Conservation (phyloP, 2,113 vertebrate species). For the Lota lota region DNA sequence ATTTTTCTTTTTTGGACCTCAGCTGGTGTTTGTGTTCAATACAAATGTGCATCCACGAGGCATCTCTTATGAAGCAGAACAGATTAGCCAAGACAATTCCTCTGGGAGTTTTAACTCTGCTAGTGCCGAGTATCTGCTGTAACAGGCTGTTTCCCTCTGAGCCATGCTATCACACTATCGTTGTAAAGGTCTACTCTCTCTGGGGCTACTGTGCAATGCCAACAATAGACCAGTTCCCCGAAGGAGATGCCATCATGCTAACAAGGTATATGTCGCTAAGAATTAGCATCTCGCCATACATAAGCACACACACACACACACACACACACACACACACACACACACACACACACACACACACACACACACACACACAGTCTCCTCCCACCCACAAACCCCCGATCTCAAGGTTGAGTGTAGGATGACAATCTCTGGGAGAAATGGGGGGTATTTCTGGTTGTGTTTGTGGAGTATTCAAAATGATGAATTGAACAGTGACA, state of each 20-base stretch:
- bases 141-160: not conserved
- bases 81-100: not conserved
- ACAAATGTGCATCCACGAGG: too few relatives aligned
- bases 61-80: too few relatives aligned
- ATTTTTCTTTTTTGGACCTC: too few relatives aligned
- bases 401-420: not conserved
- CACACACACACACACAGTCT: not conserved
- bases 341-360: not conserved
- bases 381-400: conserved; percentile 10
- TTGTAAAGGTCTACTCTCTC: conserved; percentile 33
- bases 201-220: conserved; percentile 38
- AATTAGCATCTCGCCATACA: conserved; percentile 40
- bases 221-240: conserved; percentile 47
- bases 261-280: conserved; percentile 63
- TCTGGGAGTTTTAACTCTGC: not conserved
- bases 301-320: too few relatives aligned
- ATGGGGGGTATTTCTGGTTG: not conserved
- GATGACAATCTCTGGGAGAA: not conserved
- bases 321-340: not conserved
- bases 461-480: not conserved
- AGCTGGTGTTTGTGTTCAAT: too few relatives aligned
- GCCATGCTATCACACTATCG: not conserved
- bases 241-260: conserved; percentile 53
- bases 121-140: not conserved
- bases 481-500: not conserved